phyloP scores from a whole-genome alignment of 2,797 vertebrate genomes.

The Smutsia temminckii region DNA sequence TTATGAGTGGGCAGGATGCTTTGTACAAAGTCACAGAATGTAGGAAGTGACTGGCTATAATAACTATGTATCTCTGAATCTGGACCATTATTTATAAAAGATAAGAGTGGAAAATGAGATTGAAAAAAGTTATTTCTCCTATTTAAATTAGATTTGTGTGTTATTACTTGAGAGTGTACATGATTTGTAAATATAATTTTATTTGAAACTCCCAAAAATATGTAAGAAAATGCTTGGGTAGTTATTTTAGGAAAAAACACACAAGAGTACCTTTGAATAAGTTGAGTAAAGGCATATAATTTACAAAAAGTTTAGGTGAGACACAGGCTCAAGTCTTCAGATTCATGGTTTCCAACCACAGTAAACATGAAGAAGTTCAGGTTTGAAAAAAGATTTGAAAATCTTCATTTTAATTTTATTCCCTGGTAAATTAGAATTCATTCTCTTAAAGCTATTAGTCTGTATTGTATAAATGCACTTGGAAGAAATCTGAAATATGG shows the following conservation, averaged over 20 bases:
- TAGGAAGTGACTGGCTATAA: not conserved
- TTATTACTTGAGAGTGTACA: not conserved
- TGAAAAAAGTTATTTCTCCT: not conserved
- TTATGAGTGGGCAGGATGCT: not conserved
- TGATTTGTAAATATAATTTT: not conserved
- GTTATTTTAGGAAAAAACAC: not conserved
- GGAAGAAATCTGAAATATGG: not conserved
- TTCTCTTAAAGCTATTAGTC: not conserved
- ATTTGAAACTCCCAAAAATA: not conserved
- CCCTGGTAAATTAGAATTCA: not conserved
- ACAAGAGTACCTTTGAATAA: not conserved
- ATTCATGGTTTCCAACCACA: not conserved
- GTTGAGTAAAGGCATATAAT: not conserved
- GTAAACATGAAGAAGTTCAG: not conserved
- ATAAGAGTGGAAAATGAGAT: not conserved
- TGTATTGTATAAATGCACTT: not conserved
- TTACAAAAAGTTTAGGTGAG: not conserved
- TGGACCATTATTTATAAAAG: not conserved
- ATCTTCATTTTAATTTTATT: not conserved
- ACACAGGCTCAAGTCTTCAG: not conserved
- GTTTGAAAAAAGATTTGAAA: not conserved
- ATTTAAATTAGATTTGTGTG: not conserved
- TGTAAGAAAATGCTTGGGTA: not conserved
- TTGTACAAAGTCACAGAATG: not conserved
- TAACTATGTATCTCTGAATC: not conserved